Conservation (phyloP, 2,797 vertebrate species). For the Otolemur crassicaudatus region DNA sequence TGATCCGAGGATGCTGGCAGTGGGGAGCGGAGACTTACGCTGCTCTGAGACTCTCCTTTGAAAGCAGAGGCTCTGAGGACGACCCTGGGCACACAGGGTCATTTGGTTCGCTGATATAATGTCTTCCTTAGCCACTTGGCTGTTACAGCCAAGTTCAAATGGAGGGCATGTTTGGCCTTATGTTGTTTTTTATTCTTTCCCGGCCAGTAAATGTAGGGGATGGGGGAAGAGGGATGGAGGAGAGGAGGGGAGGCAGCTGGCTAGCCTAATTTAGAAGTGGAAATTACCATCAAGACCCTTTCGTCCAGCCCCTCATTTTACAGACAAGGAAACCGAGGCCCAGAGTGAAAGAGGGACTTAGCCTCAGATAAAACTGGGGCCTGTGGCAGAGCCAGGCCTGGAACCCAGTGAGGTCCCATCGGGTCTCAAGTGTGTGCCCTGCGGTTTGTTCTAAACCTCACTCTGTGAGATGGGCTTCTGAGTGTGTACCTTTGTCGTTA, state of each 20-base stretch:
- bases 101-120: too few relatives aligned
- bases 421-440: background rate
- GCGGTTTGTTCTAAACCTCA: accelerated
- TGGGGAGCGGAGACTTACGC: background rate
- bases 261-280: background rate
- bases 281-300: background rate
- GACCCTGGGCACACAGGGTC: too few relatives aligned
- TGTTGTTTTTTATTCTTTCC: background rate
- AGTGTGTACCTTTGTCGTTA: accelerated
- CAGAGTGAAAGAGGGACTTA: background rate
- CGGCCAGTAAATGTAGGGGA: background rate
- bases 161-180: background rate
- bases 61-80: background rate
- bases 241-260: background rate
- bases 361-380: background rate
- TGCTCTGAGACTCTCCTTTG: background rate
- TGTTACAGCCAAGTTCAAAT: too few relatives aligned
- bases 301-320: background rate
- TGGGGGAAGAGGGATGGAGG: accelerated
- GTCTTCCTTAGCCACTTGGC: too few relatives aligned
- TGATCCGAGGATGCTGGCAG: accelerated
- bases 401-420: accelerated
- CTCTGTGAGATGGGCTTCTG: background rate
- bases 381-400: background rate
- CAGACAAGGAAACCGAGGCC: background rate